A percentile compares a stretch with the other conserved stretches of the same genome.
Conservation (phyloP, 2,888 invertebrate genomes). For the Tenthredo amoena region DNA sequence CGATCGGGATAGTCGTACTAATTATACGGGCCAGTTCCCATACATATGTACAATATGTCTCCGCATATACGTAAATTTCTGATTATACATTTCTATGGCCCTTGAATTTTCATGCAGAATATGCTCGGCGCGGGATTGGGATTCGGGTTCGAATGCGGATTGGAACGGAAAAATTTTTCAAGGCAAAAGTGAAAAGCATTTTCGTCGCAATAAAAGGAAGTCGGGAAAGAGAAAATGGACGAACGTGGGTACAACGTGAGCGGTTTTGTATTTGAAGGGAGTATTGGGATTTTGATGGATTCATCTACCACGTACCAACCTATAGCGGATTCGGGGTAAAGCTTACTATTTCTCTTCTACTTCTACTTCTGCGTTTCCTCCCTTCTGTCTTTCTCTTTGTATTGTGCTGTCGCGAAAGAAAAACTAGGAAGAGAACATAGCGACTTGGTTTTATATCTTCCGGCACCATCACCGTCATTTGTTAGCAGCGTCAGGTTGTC, state of each 20-base stretch:
- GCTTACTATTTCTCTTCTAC: conserved; percentile 26
- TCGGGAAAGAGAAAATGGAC: neutral
- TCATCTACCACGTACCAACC: conserved; percentile 5
- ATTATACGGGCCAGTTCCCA: conserved; percentile 4
- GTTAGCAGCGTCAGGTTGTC: conserved; percentile 50
- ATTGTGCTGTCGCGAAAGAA: conserved; percentile 43
- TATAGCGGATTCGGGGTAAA: neutral
- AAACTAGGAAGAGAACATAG: conserved; percentile 34
- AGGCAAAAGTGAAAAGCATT: neutral
- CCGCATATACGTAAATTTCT: neutral
- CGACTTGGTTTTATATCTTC: conserved; percentile 46
- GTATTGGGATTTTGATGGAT: conserved; percentile 48
- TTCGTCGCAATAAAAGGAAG: conserved; percentile 2
- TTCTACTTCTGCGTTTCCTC: neutral
- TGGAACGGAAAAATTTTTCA: neutral
- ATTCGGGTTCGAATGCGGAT: neutral
- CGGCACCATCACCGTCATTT: conserved; percentile 49
- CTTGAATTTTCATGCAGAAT: conserved; percentile 18
- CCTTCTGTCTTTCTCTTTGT: neutral
- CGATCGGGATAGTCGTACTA: conserved; percentile 26
- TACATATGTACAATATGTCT: neutral
- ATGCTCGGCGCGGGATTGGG: neutral
- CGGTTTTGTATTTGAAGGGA: conserved; percentile 30
- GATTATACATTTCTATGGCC: neutral
- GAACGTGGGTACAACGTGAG: neutral